Evolutionary conservation across 2,888 invertebrate genomes (phyloP).

Genomic region (Auanema sp.): DNA sequence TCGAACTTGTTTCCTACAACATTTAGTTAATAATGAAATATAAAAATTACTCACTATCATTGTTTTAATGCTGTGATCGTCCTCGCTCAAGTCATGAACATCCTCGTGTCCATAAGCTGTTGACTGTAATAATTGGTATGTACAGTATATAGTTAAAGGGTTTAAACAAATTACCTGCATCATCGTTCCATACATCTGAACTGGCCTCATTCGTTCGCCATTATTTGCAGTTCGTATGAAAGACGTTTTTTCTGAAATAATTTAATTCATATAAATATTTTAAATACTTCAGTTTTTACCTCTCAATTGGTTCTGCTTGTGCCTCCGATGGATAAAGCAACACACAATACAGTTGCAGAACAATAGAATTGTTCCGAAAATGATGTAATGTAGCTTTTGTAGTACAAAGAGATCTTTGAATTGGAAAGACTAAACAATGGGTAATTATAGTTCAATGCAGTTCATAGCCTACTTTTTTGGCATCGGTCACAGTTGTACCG

Average conservation of each 20-base stretch:
- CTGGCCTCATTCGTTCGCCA: conserved; percentile 50
- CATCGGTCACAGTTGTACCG: conserved; percentile 33
- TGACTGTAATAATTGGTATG: no score
- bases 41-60: conserved; percentile 56
- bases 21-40: not conserved
- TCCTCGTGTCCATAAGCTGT: conserved; percentile 29
- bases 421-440: not conserved
- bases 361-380: not conserved
- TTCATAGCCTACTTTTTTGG: conserved; percentile 10
- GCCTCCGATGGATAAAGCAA: conserved; percentile 9
- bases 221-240: conserved; percentile 47
- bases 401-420: not conserved
- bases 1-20: not conserved
- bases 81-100: conserved; percentile 41
- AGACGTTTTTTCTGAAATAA: conserved; percentile 53
- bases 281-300: conserved; percentile 2
- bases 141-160: not conserved
- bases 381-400: not conserved
- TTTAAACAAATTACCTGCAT: conserved; percentile 13
- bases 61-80: conserved; percentile 60
- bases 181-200: conserved; percentile 62
- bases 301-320: conserved; percentile 13
- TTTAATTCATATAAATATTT: not conserved
- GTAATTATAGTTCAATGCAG: not conserved
- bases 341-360: conserved; percentile 4